Conservation (phyloP, 2,113 vertebrate genomes). For the Epinephelus cyanopodus region DNA sequence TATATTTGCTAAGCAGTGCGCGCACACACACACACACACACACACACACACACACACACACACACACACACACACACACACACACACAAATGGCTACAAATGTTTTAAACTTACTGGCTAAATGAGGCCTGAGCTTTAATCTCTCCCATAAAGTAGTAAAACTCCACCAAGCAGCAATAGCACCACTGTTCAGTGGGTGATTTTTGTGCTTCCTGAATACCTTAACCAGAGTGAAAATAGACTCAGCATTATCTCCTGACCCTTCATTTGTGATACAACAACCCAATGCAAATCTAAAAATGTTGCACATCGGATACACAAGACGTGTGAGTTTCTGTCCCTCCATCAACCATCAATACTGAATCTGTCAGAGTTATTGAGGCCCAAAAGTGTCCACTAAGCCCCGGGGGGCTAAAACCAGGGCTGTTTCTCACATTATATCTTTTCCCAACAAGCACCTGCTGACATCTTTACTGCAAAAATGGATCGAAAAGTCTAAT, state of each 20-base stretch:
- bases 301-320: neutral
- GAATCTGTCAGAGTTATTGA: neutral
- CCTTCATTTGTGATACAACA: neutral
- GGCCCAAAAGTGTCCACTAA: neutral
- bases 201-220: neutral
- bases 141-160: slow-evolving; percentile 42
- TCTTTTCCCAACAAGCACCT: neutral
- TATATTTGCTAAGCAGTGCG: neutral
- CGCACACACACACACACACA: too few species aligned
- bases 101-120: slow-evolving; percentile 24
- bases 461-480: slow-evolving; percentile 14
- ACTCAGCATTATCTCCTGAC: neutral
- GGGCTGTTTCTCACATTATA: neutral
- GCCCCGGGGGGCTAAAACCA: neutral
- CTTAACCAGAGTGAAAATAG: too few species aligned
- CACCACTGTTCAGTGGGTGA: neutral
- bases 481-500: neutral
- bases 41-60: too few species aligned
- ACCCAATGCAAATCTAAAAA: neutral
- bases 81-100: slow-evolving; percentile 44
- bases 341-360: neutral
- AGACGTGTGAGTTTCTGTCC: neutral
- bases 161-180: slow-evolving; percentile 28
- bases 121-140: slow-evolving; percentile 24
- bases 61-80: neutral